These are phyloP conservation scores for Decapterus maruadsi DNA, from an alignment of 2,797 vertebrate species.

Conservation along the genomic window DNA sequence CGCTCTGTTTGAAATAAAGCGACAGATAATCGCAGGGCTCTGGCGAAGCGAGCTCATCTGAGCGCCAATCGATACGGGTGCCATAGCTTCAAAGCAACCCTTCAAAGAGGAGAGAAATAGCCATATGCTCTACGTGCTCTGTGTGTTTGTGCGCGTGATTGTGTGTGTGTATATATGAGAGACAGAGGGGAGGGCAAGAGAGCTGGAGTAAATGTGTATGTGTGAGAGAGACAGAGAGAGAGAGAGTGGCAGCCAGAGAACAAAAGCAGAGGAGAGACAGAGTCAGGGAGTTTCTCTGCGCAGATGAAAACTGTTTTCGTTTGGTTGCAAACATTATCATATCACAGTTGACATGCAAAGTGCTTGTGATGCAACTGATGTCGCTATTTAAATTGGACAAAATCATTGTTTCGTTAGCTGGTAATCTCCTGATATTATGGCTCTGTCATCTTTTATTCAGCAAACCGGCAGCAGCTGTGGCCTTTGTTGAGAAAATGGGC, in stretches of 20 bases:
- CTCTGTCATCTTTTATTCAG: conserved; percentile 81
- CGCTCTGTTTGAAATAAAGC: conserved; percentile 83
- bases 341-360: conserved; percentile 66
- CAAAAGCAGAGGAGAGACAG: conserved; percentile 46
- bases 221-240: conserved; percentile 11
- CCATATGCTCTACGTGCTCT: conserved; percentile 77
- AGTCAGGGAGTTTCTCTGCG: conserved; percentile 55
- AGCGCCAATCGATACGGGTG: conserved; percentile 82
- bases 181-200: conserved; percentile 1
- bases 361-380: conserved; percentile 68
- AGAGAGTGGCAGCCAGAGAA: conserved; percentile 36
- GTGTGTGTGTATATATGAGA: conserved; percentile 11
- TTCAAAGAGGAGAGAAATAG: conserved; percentile 82
- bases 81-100: conserved; percentile 83
- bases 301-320: conserved; percentile 68
- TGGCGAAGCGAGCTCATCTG: conserved; percentile 82
- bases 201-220: conserved; percentile 45
- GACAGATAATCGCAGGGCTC: conserved; percentile 85
- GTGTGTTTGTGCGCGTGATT: conserved; percentile 38
- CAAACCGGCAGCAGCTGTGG: conserved; percentile 76
- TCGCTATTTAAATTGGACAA: conserved; percentile 73
- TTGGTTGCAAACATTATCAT: conserved; percentile 62
- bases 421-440: conserved; percentile 78
- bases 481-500: conserved; percentile 74
- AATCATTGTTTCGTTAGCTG: conserved; percentile 76